Base-by-base conservation (phyloP, 1,140 invertebrate genomes). In the Drosophila sturtevanti region DNA sequence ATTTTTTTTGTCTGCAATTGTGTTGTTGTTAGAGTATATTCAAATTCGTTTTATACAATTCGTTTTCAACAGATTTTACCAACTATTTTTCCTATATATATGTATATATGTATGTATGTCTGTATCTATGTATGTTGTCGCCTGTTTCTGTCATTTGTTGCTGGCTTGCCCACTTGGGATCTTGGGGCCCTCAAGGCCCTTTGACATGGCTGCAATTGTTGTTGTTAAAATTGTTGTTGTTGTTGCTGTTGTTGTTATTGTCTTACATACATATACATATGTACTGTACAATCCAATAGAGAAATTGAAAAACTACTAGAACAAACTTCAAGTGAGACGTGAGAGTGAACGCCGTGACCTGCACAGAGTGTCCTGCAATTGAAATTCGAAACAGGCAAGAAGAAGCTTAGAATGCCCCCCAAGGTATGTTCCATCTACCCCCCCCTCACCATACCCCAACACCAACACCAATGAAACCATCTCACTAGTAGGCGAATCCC, bases 231-330 rank as follows among this genome's bases (percentile, higher is more conserved):
- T 54, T 51, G n/a, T 67, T 21, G 2, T 60, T 41, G 38, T 6
- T 61, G 52, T 31, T 24, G 63, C 37, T 18, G 37, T 12, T 68
- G 56, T 44, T 63, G 52, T 37, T 62, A 65, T 7, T 63, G 37
- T 58, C 41, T 24, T 68, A 24, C 11, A 51, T 37, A 21, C 54
- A 41, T 21, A 64, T 63, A 72, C 72, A 76, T 68, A 72, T 11
- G 11, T 11, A 37, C 35, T 31, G 27, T 31, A 31, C 62, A 75
- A 68, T 58, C 59, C 63, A 9, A 60, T 4, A 58, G 59, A 68
- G 70, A 72, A 68, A 77, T 72, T 72, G 70, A 68, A 77, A 77
- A 77, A 68, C 70, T 77, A 77, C 70, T 68, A 55, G 63, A 72
- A 61, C 54, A 56, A 77, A 77, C 70, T 73, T 77, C 60, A 73